A percentile compares a stretch with the other conserved stretches of the same genome.
These are phyloP conservation scores for Lasiurus cinereus DNA, from an alignment of 2,113 vertebrate genomes.

Conservation along the genomic window DNA sequence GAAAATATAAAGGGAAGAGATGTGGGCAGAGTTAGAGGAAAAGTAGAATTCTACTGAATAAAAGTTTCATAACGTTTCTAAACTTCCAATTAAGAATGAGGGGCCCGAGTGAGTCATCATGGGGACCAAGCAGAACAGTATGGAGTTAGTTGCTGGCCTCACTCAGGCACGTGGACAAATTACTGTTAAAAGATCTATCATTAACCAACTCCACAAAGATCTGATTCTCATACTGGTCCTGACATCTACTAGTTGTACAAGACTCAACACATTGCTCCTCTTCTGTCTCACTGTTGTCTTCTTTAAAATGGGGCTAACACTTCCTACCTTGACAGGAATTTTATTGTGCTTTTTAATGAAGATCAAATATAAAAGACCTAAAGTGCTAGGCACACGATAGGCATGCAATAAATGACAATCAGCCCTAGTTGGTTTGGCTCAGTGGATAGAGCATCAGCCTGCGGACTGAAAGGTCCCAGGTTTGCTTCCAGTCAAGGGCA, in stretches of 20 bases:
- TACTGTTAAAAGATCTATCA: neutral
- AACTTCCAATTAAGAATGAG: neutral
- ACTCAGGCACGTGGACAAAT: neutral
- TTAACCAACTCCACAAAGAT: neutral
- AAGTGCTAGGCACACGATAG: neutral
- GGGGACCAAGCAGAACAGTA: neutral
- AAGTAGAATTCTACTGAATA: neutral
- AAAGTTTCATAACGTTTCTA: neutral
- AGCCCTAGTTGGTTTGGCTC: no score
- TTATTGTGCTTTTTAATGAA: slow-evolving; percentile 5
- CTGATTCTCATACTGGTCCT: neutral
- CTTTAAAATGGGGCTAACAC: neutral
- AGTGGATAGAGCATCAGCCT: no score
- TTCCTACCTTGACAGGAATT: neutral
- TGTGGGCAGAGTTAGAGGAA: neutral
- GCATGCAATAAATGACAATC: neutral
- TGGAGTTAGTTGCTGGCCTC: neutral
- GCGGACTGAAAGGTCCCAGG: no score
- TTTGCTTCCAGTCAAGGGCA: no score
- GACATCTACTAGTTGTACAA: neutral
- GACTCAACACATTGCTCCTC: neutral
- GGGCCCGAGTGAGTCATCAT: neutral
- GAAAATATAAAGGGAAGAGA: neutral
- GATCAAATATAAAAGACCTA: slow-evolving; percentile 23
- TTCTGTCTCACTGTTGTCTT: slow-evolving; percentile 24